Evolutionary conservation across 2,888 invertebrate species (phyloP).

Genomic region (Busseola fusca): DNA sequence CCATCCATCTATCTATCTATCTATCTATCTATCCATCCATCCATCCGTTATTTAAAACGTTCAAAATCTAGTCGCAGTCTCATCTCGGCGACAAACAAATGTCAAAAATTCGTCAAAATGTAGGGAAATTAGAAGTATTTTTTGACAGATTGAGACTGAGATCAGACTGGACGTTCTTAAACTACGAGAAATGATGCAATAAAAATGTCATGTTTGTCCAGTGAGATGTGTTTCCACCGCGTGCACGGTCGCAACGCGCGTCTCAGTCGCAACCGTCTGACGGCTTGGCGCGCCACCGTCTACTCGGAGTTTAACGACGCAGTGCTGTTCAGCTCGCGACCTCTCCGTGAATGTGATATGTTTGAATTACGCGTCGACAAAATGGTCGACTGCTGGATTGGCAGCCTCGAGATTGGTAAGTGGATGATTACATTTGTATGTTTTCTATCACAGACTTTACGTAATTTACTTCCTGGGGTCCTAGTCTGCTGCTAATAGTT

Average conservation of each 20-base stretch:
- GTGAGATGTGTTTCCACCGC: constrained; percentile 95
- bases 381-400: constrained; percentile 97
- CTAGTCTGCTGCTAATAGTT: too few relatives aligned
- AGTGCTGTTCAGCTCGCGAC: constrained; percentile 96
- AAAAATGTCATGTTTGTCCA: constrained; percentile 67
- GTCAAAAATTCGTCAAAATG: too few relatives aligned
- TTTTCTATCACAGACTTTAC: not conserved
- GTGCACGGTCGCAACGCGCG: constrained; percentile 96
- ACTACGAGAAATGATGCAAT: too few relatives aligned
- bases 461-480: too few relatives aligned
- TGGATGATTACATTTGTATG: constrained; percentile 3
- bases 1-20: too few relatives aligned
- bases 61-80: too few relatives aligned
- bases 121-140: too few relatives aligned
- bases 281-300: constrained; percentile 95
- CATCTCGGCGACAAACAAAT: too few relatives aligned
- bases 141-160: too few relatives aligned
- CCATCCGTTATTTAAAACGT: too few relatives aligned
- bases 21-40: too few relatives aligned
- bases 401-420: constrained; percentile 95
- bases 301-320: constrained; percentile 98
- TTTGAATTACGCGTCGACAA: constrained; percentile 97
- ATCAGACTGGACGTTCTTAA: too few relatives aligned
- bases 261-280: constrained; percentile 94
- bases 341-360: constrained; percentile 96